Base-by-base conservation (phyloP, 1,140 invertebrate genomes). In the Sinonovacula constricta region DNA sequence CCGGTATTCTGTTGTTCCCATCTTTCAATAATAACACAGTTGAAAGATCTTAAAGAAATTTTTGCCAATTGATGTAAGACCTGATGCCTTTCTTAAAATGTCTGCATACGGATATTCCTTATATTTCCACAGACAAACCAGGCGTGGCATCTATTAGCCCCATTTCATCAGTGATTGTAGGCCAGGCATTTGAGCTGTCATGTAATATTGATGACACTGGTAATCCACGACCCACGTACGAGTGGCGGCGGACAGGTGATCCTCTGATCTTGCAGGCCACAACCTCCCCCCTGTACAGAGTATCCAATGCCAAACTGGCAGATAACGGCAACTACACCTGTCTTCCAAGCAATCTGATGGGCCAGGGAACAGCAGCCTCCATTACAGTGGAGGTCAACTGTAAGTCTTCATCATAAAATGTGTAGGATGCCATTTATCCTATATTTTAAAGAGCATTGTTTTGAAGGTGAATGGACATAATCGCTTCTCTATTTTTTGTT, bases 321-420 rank as follows among this genome's bases (percentile, higher is more conserved):
- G 81, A 87, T 66, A 84, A 81, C 49, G 85, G 83, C 1, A 53
- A 79, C 56, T 87, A 86, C 69, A 77, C 54, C 3, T 87, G 86
- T 66, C 79, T 77, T 0, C 83, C 86, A 0, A 56, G 24, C 10
- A 87, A 87, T 56, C 24, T 62, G 4, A 67, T 82, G 5, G 85
- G 85, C 0, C 2, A 49, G 3, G 86, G 86, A 2, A 14, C 18
- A 30, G 30, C 83, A 15, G 81, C 75, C 14, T 65, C 62, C 0
- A 78, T 86, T 34, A 53, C 36, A 60, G 60, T 87, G 18, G 79
- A 72, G 24, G 80, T 87, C 22, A 82, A 81, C 68, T 81, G 85
- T 85, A 78, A 83, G 82, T 79, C 12, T n/a, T n/a, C n/a, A n/a
- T n/a, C n/a, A n/a, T n/a, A n/a, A n/a, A n/a, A n/a, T n/a, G n/a